Conservation (phyloP, 2,797 vertebrate genomes). For the Myotis vivesi region DNA sequence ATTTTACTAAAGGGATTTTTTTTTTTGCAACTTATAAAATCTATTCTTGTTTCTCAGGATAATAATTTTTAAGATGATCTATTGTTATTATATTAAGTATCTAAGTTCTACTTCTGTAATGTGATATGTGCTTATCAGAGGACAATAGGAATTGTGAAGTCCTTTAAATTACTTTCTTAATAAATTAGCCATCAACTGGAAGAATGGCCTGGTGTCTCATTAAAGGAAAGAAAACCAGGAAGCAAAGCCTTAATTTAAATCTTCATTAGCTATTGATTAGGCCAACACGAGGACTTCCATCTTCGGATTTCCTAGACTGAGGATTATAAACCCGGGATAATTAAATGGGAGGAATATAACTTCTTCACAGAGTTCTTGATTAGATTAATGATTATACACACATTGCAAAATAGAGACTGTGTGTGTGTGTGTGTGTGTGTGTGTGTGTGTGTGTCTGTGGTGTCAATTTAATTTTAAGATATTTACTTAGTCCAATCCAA, state of each 20-base stretch:
- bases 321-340: constrained; percentile 63
- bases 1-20: background rate
- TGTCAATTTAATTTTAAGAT: constrained; percentile 56
- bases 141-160: constrained; percentile 18
- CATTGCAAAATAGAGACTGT: constrained; percentile 10
- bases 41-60: constrained; percentile 13
- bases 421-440: background rate
- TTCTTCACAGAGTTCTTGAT: constrained; percentile 43
- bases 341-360: constrained; percentile 56
- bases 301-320: constrained; percentile 44
- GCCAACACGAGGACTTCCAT: background rate
- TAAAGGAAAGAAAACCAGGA: constrained; percentile 36
- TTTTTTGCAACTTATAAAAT: constrained; percentile 34
- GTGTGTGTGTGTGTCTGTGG: background rate
- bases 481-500: background rate
- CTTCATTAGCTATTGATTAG: constrained; percentile 73
- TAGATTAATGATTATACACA: constrained; percentile 52
- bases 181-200: constrained; percentile 42
- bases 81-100: background rate
- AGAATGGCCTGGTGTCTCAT: background rate
- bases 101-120: background rate
- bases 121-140: background rate
- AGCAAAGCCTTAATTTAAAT: constrained; percentile 46
- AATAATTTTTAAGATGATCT: constrained; percentile 1
- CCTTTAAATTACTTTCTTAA: constrained; percentile 49